Conservation (phyloP, 1,140 invertebrate genomes). For the Agraylea sexmaculata region DNA sequence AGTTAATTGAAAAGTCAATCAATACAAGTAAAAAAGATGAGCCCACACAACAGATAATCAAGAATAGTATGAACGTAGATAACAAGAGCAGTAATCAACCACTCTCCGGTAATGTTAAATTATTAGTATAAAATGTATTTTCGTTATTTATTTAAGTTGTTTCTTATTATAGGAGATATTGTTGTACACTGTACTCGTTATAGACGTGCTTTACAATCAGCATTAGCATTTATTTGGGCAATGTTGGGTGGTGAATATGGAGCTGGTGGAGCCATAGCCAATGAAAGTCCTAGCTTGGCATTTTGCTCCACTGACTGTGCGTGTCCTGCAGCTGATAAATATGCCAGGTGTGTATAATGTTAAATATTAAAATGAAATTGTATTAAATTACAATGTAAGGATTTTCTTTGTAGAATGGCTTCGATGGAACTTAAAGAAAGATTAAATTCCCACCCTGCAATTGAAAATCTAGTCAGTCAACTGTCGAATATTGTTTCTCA, state of each 20-base stretch:
- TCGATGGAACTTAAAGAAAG: slow-evolving; percentile 37
- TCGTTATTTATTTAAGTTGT: too few relatives aligned
- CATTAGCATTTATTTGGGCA: slow-evolving; percentile 66
- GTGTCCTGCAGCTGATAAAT: slow-evolving; percentile 60
- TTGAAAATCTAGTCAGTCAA: slow-evolving; percentile 52
- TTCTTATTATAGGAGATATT: slow-evolving; percentile 48
- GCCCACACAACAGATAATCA: too few relatives aligned
- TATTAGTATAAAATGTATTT: too few relatives aligned
- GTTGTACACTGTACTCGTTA: slow-evolving; percentile 72
- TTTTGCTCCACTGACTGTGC: slow-evolving; percentile 77
- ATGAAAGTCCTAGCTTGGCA: slow-evolving; percentile 67
- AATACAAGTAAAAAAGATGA: too few relatives aligned
- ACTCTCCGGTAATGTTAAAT: too few relatives aligned
- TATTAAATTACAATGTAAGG: not conserved
- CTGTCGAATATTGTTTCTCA: slow-evolving; percentile 50
- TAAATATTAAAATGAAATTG: not conserved
- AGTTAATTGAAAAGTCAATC: too few relatives aligned
- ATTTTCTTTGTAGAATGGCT: slow-evolving; percentile 18
- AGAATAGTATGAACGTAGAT: too few relatives aligned
- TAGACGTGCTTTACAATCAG: slow-evolving; percentile 80
- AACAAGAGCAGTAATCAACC: too few relatives aligned
- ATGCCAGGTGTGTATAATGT: slow-evolving; percentile 36
- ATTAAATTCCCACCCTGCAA: slow-evolving; percentile 53
- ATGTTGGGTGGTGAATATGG: slow-evolving; percentile 48
- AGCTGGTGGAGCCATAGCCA: slow-evolving; percentile 28